These are phyloP conservation scores for Oxygymnocypris stewartii DNA, from an alignment of 2,113 vertebrate species.

Conservation along the genomic window DNA sequence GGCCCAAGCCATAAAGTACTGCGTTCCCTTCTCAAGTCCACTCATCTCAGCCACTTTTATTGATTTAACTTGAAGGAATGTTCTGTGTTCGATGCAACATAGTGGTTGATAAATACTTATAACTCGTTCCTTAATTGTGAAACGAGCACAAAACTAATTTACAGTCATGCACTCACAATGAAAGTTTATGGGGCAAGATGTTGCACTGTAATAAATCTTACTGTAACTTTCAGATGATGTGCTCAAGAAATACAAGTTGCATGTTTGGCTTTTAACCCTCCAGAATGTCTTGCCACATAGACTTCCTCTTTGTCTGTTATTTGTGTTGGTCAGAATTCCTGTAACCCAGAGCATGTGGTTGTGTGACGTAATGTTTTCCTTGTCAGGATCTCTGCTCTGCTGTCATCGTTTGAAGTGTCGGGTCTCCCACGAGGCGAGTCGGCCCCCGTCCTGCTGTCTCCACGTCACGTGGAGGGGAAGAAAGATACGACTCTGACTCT, in stretches of 20 bases:
- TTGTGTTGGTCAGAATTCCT: neutral
- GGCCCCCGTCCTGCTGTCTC: constrained; percentile 84
- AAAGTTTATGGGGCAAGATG: neutral
- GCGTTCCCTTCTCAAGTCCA: neutral
- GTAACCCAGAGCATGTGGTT: neutral
- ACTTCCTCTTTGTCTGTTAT: neutral
- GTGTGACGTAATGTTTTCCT: constrained; percentile 26
- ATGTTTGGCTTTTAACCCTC: neutral
- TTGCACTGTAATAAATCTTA: neutral
- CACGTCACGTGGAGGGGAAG: constrained; percentile 75
- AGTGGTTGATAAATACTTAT: neutral
- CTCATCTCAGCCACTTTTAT: neutral
- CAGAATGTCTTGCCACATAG: neutral
- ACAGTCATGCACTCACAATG: neutral
- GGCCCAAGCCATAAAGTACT: constrained; percentile 91
- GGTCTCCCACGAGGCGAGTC: constrained; percentile 74
- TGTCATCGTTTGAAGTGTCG: constrained; percentile 87
- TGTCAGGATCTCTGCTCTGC: constrained; percentile 82
- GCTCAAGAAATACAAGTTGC: neutral
- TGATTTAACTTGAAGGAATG: neutral
- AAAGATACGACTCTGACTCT: constrained; percentile 72
- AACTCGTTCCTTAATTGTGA: neutral
- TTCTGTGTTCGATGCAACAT: neutral
- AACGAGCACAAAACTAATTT: neutral
- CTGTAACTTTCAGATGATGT: neutral